These are phyloP conservation scores for Erebia aethiops DNA, from an alignment of 2,888 invertebrate genomes.

Conservation along the genomic window DNA sequence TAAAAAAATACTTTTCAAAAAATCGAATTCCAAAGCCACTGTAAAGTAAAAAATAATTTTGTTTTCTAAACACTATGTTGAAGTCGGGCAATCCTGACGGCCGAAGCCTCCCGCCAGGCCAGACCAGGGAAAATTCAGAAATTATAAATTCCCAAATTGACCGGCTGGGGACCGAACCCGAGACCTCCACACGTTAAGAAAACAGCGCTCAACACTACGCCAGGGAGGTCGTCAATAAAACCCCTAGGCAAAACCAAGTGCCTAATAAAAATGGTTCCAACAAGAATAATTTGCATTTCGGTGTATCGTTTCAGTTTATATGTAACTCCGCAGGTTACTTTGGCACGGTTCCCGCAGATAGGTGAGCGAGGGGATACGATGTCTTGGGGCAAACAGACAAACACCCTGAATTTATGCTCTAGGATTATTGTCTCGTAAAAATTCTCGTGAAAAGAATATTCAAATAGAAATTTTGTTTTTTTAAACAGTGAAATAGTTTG, in stretches of 20 bases:
- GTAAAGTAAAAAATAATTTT: too few relatives aligned
- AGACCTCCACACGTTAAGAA: too few relatives aligned
- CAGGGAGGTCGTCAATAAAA: too few relatives aligned
- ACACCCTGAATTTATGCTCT: slow-evolving; percentile 52
- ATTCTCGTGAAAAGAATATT: slow-evolving; percentile 35
- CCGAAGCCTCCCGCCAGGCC: too few relatives aligned
- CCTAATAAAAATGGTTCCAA: slow-evolving; percentile 5
- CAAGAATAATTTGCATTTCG: slow-evolving; percentile 12
- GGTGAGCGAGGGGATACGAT: slow-evolving; percentile 48
- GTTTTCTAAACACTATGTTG: too few relatives aligned
- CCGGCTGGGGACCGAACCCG: too few relatives aligned
- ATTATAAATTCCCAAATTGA: too few relatives aligned
- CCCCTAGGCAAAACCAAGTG: neutral
- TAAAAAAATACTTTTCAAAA: too few relatives aligned
- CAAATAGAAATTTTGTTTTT: slow-evolving; percentile 16
- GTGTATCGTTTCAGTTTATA: slow-evolving; percentile 10
- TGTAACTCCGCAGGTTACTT: slow-evolving; percentile 58
- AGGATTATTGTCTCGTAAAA: slow-evolving; percentile 44
- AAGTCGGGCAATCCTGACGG: too few relatives aligned
- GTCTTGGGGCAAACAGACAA: slow-evolving; percentile 54
- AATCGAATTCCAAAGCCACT: too few relatives aligned
- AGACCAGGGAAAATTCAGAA: too few relatives aligned
- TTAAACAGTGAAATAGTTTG: neutral
- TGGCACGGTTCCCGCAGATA: slow-evolving; percentile 63
- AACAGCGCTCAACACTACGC: too few relatives aligned